Evolutionary conservation across 2,797 vertebrate species (phyloP), one percentile per base, ranked within the genome.

Genomic region (Hylomyscus alleni): DNA sequence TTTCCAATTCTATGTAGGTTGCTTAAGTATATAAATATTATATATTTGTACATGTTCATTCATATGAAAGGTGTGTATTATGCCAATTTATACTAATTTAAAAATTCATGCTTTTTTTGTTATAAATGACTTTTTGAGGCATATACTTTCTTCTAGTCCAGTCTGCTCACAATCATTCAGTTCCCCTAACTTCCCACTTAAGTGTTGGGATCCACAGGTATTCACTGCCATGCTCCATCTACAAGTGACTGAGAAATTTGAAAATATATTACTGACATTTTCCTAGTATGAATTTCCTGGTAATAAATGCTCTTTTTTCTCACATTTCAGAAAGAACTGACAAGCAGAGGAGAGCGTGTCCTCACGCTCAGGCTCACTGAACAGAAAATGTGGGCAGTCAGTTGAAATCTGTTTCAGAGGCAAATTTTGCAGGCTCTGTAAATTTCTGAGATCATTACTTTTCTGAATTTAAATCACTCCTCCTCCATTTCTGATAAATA

Each of bases 401-500:
- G 50, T 56, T 1, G 29, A 69, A 88, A 17, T 50, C 82, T 22
- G 6, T 29, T 89, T 92, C 58, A 60, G 65, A 94, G 54, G 65
- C 11, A 80, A 92, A 89, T 3, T 50, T n/a, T 44, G 19, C 2
- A 31, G 26, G 40, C 1, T n/a, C 29, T 87, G 6, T 90, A 54
- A 34, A 54, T 89, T 52, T 69, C 72, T 76, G 62, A 62, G 26
- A 67, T 58, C 40, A 78, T 34, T 76, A 75, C 44, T 92, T 77
- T 50, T 65, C 14, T 82, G 12, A 82, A 11, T 88, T 84, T 37
- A 91, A 75, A 95, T 47, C 17, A 54, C 72, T 78, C 40, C 75
- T 80, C 90, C 62, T 60, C 75, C 20, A 85, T 54, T 34, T 93
- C 29, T 78, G 20, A 69, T 83, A 90, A 94, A 90, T 56, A 19